Percentiles rank a stretch among this genome's conserved stretches.
Evolutionary conservation across 1,140 invertebrate genomes (phyloP).

Genomic region (Phortica variegata): DNA sequence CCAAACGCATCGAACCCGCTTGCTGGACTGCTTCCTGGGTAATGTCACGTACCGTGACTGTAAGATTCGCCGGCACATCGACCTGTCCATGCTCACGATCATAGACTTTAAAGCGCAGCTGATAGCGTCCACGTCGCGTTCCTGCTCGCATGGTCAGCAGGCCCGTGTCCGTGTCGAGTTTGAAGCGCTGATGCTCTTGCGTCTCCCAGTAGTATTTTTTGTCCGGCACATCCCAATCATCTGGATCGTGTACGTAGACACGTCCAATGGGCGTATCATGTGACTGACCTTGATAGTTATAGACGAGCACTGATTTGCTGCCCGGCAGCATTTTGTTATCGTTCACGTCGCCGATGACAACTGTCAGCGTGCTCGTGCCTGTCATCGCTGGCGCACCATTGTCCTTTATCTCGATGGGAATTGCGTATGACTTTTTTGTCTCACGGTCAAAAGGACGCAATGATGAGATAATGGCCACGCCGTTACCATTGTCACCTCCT

Average conservation of each 20-base stretch:
- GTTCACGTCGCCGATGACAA: conserved; percentile 71
- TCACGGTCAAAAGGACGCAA: conserved; percentile 69
- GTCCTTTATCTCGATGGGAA: conserved; percentile 67
- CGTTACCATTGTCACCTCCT: conserved; percentile 65
- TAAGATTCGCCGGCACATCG: conserved; percentile 62
- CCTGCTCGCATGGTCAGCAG: conserved; percentile 68
- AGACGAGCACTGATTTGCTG: conserved; percentile 69
- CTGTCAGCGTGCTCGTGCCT: conserved; percentile 66
- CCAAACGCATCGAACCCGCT: conserved; percentile 67
- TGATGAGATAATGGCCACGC: conserved; percentile 64
- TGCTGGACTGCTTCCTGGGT: conserved; percentile 68
- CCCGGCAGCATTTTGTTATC: conserved; percentile 71
- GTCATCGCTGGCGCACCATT: conserved; percentile 63
- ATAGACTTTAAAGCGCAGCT: conserved; percentile 65
- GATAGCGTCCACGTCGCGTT: conserved; percentile 63
- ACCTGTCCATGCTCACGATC: conserved; percentile 65
- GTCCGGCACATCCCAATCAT: conserved; percentile 73
- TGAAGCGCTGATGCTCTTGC: conserved; percentile 61
- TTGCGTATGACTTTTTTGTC: conserved; percentile 64
- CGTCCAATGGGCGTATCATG: conserved; percentile 66
- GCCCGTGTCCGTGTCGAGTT: conserved; percentile 64
- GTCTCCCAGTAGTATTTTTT: conserved; percentile 68
- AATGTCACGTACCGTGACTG: conserved; percentile 65
- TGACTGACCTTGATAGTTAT: conserved; percentile 68
- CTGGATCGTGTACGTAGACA: conserved; percentile 70